These are phyloP conservation scores for Sitta europaea DNA, from an alignment of 2,113 vertebrate genomes.

Conservation along the genomic window DNA sequence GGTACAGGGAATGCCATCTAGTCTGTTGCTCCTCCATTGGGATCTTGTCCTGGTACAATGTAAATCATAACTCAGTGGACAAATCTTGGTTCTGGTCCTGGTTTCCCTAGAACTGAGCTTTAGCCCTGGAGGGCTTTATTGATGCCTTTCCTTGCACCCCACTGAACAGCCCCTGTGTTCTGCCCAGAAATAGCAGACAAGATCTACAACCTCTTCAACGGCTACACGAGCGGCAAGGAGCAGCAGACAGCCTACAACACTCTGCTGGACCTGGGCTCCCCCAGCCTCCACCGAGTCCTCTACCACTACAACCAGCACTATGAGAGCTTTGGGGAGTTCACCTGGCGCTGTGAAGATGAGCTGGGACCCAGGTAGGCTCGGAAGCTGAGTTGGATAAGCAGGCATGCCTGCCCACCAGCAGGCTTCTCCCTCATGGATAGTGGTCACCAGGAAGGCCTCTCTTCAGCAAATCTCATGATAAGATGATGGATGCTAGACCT, in stretches of 20 bases:
- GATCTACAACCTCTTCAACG: constrained; percentile 98
- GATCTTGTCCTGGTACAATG: background rate
- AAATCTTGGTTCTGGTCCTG: background rate
- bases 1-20: background rate
- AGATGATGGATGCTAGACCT: background rate
- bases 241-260: constrained; percentile 98
- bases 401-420: background rate
- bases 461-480: background rate
- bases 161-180: background rate
- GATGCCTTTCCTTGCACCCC: background rate
- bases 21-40: background rate
- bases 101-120: background rate
- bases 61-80: background rate
- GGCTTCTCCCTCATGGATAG: background rate
- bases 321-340: constrained; percentile 97
- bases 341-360: constrained; percentile 97
- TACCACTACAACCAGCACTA: constrained; percentile 98
- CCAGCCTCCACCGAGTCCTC: constrained; percentile 91
- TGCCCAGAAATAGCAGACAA: constrained; percentile 93
- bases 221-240: constrained; percentile 97
- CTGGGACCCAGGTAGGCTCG: constrained; percentile 88
- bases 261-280: constrained; percentile 91
- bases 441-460: background rate
- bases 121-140: background rate
- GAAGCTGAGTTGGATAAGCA: background rate